Conservation (phyloP, 2,888 invertebrate genomes). For the Protodeltote pygarga region DNA sequence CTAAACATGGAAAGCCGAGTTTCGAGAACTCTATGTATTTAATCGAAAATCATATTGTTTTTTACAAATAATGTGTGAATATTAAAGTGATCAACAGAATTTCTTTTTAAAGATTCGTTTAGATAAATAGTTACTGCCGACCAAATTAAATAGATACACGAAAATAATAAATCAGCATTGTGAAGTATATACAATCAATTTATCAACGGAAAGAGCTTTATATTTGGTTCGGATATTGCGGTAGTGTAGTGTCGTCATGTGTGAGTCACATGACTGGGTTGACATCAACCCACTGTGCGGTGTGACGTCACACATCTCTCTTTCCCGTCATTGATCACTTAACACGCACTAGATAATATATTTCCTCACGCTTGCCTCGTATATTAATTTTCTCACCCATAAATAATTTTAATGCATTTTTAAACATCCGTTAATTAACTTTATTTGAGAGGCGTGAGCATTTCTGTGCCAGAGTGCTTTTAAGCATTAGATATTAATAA, state of each 20-base stretch:
- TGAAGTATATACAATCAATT: slow-evolving; percentile 38
- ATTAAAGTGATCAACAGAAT: no score
- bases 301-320: slow-evolving; percentile 38
- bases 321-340: slow-evolving; percentile 51
- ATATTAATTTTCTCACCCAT: slow-evolving; percentile 47
- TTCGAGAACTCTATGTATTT: slow-evolving; percentile 20
- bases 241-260: slow-evolving; percentile 43
- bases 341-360: slow-evolving; percentile 45
- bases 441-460: slow-evolving; percentile 19
- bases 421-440: slow-evolving; percentile 41
- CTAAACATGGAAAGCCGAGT: slow-evolving; percentile 35
- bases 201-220: slow-evolving; percentile 50
- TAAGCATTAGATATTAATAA: slow-evolving; percentile 6
- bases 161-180: slow-evolving; percentile 13
- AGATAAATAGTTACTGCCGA: no score
- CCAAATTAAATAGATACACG: no score
- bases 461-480: slow-evolving; percentile 16
- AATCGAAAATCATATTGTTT: no score
- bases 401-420: slow-evolving; percentile 43
- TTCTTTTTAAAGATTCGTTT: no score
- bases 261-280: slow-evolving; percentile 48
- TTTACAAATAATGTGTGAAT: neutral
- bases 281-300: slow-evolving; percentile 19
- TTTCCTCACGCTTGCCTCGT: slow-evolving; percentile 46
- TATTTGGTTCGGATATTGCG: slow-evolving; percentile 54